These are phyloP conservation scores for Globodera ellingtonae DNA, from an alignment of 1,140 invertebrate genomes.

Conservation along the genomic window DNA sequence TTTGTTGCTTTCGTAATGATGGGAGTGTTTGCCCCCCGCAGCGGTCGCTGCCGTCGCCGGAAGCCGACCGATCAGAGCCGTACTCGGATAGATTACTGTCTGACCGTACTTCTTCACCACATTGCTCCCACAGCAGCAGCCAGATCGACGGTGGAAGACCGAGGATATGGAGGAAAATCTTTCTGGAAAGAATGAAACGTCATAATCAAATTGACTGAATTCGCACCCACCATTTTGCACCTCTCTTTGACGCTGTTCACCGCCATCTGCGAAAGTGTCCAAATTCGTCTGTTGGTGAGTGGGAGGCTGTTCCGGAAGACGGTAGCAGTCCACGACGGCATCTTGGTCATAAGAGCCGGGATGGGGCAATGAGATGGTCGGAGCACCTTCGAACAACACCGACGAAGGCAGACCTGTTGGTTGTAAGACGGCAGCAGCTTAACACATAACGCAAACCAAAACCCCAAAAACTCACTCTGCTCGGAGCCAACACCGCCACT, in stretches of 20 bases:
- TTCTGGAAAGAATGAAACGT: constrained; percentile 17
- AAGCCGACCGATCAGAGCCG: constrained; percentile 13
- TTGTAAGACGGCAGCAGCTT: constrained; percentile 9
- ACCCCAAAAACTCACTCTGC: constrained; percentile 20
- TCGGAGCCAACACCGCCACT: constrained; percentile 12
- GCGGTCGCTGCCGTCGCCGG: neutral
- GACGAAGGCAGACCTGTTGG: constrained; percentile 31
- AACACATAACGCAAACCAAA: neutral
- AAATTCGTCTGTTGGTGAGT: neutral
- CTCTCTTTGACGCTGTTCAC: neutral
- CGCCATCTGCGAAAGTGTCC: neutral
- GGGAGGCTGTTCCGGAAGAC: neutral
- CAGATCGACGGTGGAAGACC: neutral
- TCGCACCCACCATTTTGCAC: constrained; percentile 3
- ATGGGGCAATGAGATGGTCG: constrained; percentile 42
- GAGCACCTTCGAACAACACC: constrained; percentile 46
- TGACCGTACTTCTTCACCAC: constrained; percentile 22
- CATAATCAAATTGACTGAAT: neutral
- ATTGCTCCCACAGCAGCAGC: constrained; percentile 25
- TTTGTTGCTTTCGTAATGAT: constrained; percentile 8
- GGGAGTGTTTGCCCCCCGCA: constrained; percentile 13
- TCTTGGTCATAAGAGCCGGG: constrained; percentile 29
- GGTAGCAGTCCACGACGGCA: neutral
- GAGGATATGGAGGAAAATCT: neutral
- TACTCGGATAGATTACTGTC: neutral